Conservation (phyloP, 2,888 invertebrate species). For the Sminthurinus aureus region DNA sequence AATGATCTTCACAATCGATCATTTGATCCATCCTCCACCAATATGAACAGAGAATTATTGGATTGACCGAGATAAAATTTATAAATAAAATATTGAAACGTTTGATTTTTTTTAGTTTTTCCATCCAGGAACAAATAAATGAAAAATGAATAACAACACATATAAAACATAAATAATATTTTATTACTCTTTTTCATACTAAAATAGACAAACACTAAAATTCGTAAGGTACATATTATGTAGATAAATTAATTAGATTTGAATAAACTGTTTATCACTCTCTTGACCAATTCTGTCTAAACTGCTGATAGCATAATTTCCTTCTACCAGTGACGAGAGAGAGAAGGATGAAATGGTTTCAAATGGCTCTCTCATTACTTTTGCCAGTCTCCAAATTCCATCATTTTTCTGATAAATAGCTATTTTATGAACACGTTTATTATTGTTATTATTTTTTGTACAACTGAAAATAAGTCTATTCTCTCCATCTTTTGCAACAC, state of each 20-base stretch:
- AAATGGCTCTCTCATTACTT: too few relatives aligned
- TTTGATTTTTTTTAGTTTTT: neutral
- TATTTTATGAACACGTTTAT: neutral
- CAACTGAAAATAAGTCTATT: neutral
- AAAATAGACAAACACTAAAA: too few relatives aligned
- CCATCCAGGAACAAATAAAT: neutral
- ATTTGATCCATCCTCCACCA: constrained; percentile 6
- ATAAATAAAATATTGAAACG: neutral
- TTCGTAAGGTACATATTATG: too few relatives aligned
- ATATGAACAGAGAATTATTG: constrained; percentile 3
- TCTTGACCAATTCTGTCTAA: constrained; percentile 44
- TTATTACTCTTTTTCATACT: too few relatives aligned
- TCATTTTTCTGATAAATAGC: constrained; percentile 1
- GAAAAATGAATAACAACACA: too few relatives aligned
- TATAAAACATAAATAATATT: too few relatives aligned
- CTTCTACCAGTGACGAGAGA: neutral
- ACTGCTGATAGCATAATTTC: constrained; percentile 33
- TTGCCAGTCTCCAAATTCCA: constrained; percentile 10
- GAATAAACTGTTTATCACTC: constrained; percentile 27
- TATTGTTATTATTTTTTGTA: neutral
- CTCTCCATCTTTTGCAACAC: neutral
- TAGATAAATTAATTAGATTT: neutral
- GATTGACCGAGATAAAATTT: neutral
- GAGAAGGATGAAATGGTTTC: neutral
- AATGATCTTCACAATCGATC: neutral